phyloP scores from a whole-genome alignment of 2,888 invertebrate genomes.

The Aleiodes alternator region DNA sequence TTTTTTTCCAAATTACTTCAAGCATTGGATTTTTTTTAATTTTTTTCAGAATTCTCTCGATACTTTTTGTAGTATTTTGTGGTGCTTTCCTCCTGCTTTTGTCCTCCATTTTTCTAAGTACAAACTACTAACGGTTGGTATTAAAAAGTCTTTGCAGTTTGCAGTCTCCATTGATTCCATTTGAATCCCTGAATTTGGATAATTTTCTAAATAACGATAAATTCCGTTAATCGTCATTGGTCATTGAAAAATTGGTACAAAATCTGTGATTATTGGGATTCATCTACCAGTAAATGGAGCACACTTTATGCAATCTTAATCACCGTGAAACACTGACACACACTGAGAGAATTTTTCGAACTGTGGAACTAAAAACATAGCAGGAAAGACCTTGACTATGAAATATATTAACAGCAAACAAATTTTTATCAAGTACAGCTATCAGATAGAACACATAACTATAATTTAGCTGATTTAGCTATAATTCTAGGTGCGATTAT shows the following conservation, averaged over 20 bases:
- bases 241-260: not conserved
- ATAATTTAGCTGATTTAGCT: too few relatives aligned
- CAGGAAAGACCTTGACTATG: too few relatives aligned
- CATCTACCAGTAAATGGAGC: not conserved
- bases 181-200: not conserved
- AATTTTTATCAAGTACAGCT: too few relatives aligned
- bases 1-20: too few relatives aligned
- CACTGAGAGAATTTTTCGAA: too few relatives aligned
- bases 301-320: conserved; percentile 2
- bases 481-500: too few relatives aligned
- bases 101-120: too few relatives aligned
- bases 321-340: not conserved
- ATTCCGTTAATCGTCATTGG: not conserved
- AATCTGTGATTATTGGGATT: not conserved
- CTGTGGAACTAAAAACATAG: too few relatives aligned
- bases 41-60: not conserved
- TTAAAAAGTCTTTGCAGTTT: conserved; percentile 31
- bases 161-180: not conserved
- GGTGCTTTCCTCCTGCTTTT: conserved; percentile 3
- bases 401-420: too few relatives aligned
- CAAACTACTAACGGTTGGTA: not conserved
- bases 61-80: conserved; percentile 1
- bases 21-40: too few relatives aligned
- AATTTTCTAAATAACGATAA: not conserved
- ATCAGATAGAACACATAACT: too few relatives aligned